Conservation (phyloP, 53 echinoderm and acorn worm species). For the Temnopleurus reevesii region DNA sequence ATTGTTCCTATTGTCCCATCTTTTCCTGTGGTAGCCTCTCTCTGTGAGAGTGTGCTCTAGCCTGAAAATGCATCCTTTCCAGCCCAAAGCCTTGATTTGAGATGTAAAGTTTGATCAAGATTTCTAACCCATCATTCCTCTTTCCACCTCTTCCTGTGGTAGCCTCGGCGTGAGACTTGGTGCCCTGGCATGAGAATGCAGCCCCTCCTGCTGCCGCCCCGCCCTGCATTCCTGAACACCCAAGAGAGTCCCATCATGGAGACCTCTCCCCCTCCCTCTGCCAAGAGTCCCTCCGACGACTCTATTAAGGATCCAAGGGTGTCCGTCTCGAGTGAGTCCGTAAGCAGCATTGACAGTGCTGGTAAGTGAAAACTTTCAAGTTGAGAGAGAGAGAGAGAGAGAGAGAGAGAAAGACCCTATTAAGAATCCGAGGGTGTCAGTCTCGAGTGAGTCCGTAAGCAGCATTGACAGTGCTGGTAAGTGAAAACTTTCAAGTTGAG, state of each 20-base stretch:
- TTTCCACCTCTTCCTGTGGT: background rate
- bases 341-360: conserved; percentile 27
- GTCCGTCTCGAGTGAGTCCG: background rate
- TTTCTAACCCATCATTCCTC: too few relatives aligned
- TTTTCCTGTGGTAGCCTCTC: too few relatives aligned
- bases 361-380: too few relatives aligned
- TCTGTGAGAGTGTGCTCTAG: too few relatives aligned
- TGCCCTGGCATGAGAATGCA: conserved; percentile 77
- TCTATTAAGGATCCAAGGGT: background rate
- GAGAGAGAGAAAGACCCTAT: too few relatives aligned
- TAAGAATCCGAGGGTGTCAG: background rate
- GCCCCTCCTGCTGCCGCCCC: conserved; percentile 47
- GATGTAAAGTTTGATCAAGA: too few relatives aligned
- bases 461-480: conserved; percentile 38
- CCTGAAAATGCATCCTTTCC: too few relatives aligned
- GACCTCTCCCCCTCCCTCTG: background rate
- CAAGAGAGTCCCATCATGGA: background rate
- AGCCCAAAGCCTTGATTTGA: too few relatives aligned
- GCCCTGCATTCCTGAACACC: background rate
- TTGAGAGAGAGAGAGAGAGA: too few relatives aligned
- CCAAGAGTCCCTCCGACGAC: background rate
- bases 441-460: conserved; percentile 10
- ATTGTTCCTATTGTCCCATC: too few relatives aligned
- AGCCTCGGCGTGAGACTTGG: conserved; percentile 84
- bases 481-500: too few relatives aligned